Conservation (phyloP, 2,113 vertebrate genomes). For the Dicaeum eximium region DNA sequence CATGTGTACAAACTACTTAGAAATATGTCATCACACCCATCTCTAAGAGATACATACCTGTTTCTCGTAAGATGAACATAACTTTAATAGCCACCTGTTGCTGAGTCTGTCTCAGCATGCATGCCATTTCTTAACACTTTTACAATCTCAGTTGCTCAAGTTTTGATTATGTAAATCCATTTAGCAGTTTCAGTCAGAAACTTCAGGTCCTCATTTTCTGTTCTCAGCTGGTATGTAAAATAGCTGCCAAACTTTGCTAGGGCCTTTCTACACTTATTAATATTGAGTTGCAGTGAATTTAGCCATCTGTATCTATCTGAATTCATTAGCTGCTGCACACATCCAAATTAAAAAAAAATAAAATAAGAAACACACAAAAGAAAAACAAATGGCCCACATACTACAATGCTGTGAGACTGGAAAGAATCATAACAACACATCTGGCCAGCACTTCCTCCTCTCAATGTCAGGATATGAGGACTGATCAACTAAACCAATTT, state of each 20-base stretch:
- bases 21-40: not conserved
- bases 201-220: not conserved
- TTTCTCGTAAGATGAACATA: not conserved
- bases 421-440: not conserved
- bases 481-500: not conserved
- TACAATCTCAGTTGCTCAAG: conserved; percentile 13
- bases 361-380: not conserved
- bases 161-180: not conserved
- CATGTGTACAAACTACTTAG: not conserved
- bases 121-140: not conserved
- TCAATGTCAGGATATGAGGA: not conserved
- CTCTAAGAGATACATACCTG: not conserved
- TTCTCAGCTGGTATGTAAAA: not conserved
- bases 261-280: conserved; percentile 26
- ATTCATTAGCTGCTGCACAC: not conserved
- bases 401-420: not conserved
- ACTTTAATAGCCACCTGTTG: not conserved
- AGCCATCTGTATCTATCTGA: not conserved
- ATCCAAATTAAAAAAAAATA: not conserved
- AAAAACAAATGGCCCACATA: not conserved
- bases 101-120: not conserved
- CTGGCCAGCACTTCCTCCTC: not conserved
- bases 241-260: not conserved
- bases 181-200: not conserved
- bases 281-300: not conserved